Base-by-base conservation (phyloP, 1,140 invertebrate genomes). In the Muscidifurax raptorellus region DNA sequence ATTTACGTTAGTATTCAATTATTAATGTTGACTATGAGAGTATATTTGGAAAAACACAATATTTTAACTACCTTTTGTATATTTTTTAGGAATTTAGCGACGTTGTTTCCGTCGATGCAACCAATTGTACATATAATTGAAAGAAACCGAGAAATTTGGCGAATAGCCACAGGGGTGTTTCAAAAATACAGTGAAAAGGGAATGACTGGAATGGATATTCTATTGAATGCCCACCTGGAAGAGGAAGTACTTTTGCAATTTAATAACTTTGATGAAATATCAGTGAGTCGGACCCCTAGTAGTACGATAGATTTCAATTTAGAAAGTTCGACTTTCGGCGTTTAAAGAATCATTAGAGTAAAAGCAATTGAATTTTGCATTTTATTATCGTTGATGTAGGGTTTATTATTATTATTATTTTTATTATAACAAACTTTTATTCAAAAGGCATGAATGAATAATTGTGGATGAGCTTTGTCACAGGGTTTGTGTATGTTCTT, bases 51-150 rank as follows among this genome's bases (percentile, higher is more conserved):
- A 77, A 59, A 69, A 69, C 5, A n/a, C 30, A 27, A 67, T n/a
- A n/a, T 67, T 5, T 74, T 9, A 78, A 27, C 76, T 28, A 18
- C 36, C 81, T 82, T 27, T 86, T 87, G 83, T 84, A 15, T 85
- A 64, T 86, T 84, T n/a, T 90, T 44, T 80, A 93, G 93, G 83
- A 91, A 93, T 86, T 87, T 94, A 69, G 88, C 90, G 59, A 89
- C 82, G 25, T 86, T 93, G 84, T 93, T 93, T 85, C 89, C 90
- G 0, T 67, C 77, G 32, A 78, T 87, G 40, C 72, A 88, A 27
- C 80, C 86, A 52, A 87, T 91, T 64, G 85, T 91, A 15, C 67
- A 88, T 9, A 82, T 85, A n/a, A 85, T 92, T 22, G 87, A 90
- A 59, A 82, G 87, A 28, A 92, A 92, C 86, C 87, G 87, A n/a